Percentiles rank a stretch among this genome's conserved stretches.
Conservation (phyloP, 2,113 vertebrate genomes). For the Antigone vipio region DNA sequence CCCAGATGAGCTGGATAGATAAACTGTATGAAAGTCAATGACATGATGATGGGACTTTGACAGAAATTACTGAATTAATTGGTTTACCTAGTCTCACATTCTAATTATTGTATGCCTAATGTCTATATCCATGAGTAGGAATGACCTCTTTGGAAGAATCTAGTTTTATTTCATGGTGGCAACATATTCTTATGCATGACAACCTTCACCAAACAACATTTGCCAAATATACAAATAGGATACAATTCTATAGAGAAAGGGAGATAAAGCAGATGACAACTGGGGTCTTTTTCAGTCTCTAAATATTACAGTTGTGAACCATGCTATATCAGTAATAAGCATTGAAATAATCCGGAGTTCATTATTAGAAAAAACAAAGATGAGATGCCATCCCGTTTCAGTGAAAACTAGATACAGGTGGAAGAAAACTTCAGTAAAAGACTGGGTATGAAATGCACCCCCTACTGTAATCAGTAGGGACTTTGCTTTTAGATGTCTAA, state of each 20-base stretch:
- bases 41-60: background rate
- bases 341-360: background rate
- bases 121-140: background rate
- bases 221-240: background rate
- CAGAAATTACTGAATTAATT: background rate
- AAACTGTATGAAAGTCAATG: background rate
- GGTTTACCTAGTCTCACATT: background rate
- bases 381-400: background rate
- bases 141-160: background rate
- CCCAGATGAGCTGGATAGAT: background rate
- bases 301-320: background rate
- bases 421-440: background rate
- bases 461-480: background rate
- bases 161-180: background rate
- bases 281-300: accelerated
- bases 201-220: background rate
- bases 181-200: background rate
- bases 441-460: background rate
- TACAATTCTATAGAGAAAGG: background rate
- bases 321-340: background rate
- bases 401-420: background rate
- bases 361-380: background rate
- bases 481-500: background rate
- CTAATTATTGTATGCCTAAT: background rate
- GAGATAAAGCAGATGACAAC: background rate